Conservation (phyloP, 2,888 invertebrate genomes). For the Sarcophaga caerulescens region DNA sequence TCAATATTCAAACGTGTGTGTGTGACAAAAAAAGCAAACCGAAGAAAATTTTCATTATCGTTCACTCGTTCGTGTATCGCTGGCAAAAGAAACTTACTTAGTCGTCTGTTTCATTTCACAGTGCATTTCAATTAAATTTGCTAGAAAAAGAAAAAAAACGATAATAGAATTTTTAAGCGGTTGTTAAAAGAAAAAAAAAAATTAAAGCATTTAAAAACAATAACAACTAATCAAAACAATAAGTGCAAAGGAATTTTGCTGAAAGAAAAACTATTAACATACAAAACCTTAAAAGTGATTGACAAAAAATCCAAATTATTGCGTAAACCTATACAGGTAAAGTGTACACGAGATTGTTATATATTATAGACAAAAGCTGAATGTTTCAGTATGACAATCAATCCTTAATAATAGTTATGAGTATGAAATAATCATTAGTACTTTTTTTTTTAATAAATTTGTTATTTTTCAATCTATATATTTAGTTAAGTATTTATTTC, state of each 20-base stretch:
- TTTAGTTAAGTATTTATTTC: background rate
- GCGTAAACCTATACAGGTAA: conserved; percentile 48
- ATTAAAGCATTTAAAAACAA: conserved; percentile 65
- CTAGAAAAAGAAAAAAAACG: conserved; percentile 79
- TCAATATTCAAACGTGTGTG: conserved; percentile 29
- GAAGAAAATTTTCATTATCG: conserved; percentile 40
- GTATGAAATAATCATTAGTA: no score
- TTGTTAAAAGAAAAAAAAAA: conserved; percentile 70
- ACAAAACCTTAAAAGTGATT: background rate
- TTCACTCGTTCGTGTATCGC: conserved; percentile 54
- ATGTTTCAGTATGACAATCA: no score
- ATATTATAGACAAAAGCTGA: no score
- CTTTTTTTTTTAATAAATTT: background rate
- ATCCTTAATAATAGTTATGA: no score
- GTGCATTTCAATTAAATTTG: conserved; percentile 75
- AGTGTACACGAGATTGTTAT: background rate
- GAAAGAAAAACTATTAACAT: background rate
- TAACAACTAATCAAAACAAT: conserved; percentile 53
- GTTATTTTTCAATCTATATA: background rate
- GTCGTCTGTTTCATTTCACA: conserved; percentile 56
- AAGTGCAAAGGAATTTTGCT: conserved; percentile 53
- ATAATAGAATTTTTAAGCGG: conserved; percentile 70
- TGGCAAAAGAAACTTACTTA: conserved; percentile 20
- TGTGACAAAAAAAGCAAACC: conserved; percentile 55
- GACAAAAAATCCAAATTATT: conserved; percentile 27